Percentiles rank a stretch among this genome's conserved stretches.
These are phyloP conservation scores for Elgaria multicarinata DNA, from an alignment of 2,113 vertebrate genomes.

Conservation along the genomic window DNA sequence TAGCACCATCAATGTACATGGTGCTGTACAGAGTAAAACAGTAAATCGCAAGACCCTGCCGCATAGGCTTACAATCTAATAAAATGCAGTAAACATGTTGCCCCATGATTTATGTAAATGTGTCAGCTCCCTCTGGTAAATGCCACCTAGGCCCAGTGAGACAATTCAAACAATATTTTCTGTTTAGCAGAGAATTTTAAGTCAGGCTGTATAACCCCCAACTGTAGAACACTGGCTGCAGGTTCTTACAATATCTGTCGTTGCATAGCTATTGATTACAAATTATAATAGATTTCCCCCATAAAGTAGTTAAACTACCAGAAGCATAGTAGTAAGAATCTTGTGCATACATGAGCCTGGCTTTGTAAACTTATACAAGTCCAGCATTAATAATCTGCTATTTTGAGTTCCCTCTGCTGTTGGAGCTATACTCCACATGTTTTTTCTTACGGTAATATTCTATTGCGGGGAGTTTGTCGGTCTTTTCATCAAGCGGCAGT, in stretches of 20 bases:
- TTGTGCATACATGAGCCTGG: not conserved
- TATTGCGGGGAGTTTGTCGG: not conserved
- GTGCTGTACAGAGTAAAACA: no score
- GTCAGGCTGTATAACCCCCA: not conserved
- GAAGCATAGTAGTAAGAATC: not conserved
- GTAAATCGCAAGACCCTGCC: no score
- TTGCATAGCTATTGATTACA: not conserved
- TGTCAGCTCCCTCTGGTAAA: not conserved
- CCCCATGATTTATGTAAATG: not conserved
- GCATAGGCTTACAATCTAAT: no score
- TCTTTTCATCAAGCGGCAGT: not conserved
- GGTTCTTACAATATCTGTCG: not conserved
- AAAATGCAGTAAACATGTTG: not conserved
- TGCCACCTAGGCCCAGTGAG: not conserved
- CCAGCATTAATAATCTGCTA: not conserved
- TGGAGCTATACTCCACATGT: not conserved
- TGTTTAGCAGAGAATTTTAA: not conserved
- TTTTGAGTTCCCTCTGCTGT: not conserved
- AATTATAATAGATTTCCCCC: not conserved
- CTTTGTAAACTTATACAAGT: not conserved
- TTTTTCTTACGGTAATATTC: not conserved
- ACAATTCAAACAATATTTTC: not conserved
- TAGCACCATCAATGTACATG: no score
- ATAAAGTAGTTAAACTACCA: not conserved
- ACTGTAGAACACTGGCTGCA: not conserved